Evolutionary conservation across 1,140 invertebrate genomes (phyloP), one percentile per base, ranked within the genome.

Genomic region (Probaryconus sp.): DNA sequence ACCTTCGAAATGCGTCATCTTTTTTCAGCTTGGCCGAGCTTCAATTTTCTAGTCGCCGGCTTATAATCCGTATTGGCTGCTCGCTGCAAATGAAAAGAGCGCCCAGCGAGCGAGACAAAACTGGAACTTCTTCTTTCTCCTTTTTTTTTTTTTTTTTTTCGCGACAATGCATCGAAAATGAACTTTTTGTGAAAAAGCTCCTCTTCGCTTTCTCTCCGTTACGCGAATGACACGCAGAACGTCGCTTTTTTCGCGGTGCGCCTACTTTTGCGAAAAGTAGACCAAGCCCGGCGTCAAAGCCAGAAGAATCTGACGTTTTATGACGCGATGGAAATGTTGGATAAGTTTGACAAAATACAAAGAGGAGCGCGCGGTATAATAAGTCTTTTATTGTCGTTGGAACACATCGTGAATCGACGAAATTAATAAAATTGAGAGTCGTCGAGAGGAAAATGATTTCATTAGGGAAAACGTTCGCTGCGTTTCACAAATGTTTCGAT

Each of bases 251-350:
- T 58, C 33, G 58, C 31, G 60, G 51, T 20, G 35, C 58, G 43
- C 58, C 45, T 63, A 71, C 68, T 71, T 73, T 61, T 18, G 37
- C 43, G 40, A 73, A 73, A 73, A 45, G 53, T 73, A 73, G 69
- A 61, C 69, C 55, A 61, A 55, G 58, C 51, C 28, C 55, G 47
- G 53, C 45, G 61, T 73, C 69, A 64, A 72, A 72, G 60, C 69
- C 37, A 31, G 53, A 50, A 55, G 67, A 71, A 71, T 71, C 42
- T 56, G 67, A 61, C 42, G 42, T 51, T 70, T 48, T 37, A 48
- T 55, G 42, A 55, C 43, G 21, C 38, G 45, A 47, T 30, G 30
- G 24, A 56, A 56, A 63, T 48, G 24, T 48, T 40, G 67, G 58
- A 70, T 50, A 63, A 48, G 40, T 63, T 55, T 47, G 67, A 63